phyloP scores from a whole-genome alignment of 2,113 vertebrate genomes.

The Datnioides undecimradiatus region DNA sequence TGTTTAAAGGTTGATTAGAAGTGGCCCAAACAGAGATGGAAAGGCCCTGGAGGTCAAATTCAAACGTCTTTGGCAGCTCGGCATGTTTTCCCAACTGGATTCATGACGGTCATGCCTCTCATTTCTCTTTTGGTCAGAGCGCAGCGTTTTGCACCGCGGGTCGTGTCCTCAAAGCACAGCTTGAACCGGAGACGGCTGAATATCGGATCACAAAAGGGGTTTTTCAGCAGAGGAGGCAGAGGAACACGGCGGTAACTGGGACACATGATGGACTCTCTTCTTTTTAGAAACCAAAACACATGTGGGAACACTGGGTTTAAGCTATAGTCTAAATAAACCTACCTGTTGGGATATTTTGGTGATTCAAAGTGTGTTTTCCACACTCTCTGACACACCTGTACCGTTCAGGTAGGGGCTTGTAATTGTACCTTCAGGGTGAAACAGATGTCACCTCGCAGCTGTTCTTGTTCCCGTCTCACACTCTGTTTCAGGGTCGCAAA shows the following conservation, averaged over 20 bases:
- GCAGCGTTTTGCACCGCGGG: neutral
- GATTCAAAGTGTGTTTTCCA: neutral
- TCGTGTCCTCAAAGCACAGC: constrained; percentile 28
- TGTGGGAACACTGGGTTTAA: neutral
- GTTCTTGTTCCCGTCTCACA: constrained; percentile 2
- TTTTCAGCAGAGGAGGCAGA: neutral
- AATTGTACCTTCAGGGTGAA: constrained; percentile 43
- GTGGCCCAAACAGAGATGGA: neutral
- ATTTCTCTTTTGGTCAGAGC: constrained; percentile 35
- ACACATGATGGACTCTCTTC: neutral
- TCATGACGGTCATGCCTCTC: neutral
- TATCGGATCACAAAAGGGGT: constrained; percentile 9
- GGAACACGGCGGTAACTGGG: constrained; percentile 3
- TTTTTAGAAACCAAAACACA: neutral
- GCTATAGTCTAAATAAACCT: neutral
- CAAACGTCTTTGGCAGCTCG: neutral
- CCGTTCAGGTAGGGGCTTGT: constrained; percentile 17
- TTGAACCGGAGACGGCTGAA: neutral
- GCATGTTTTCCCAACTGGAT: neutral
- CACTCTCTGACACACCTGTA: neutral
- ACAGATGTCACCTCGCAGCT: constrained; percentile 53
- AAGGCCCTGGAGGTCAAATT: neutral
- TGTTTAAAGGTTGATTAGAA: constrained; percentile 17
- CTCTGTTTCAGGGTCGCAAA: constrained; percentile 18
- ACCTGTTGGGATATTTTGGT: neutral